Conservation (phyloP, 2,113 vertebrate genomes). For the Chionodraco myersi region DNA sequence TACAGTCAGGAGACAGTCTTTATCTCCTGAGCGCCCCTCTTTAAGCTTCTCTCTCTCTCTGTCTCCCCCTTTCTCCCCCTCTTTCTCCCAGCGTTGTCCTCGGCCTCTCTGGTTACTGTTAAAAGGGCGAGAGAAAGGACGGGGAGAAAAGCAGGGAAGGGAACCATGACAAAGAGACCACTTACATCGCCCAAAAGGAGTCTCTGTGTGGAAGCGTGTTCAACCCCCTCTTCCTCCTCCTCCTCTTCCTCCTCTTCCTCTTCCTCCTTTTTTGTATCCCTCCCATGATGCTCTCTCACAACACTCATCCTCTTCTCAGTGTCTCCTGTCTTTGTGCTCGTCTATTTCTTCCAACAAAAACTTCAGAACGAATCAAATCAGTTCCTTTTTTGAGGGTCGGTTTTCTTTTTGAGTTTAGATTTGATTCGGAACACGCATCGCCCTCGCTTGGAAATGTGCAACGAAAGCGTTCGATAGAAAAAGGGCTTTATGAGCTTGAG, state of each 20-base stretch:
- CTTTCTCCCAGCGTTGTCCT: slow-evolving; percentile 63
- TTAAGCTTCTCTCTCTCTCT: slow-evolving; percentile 40
- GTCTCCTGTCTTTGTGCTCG: not conserved
- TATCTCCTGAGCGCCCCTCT: slow-evolving; percentile 73
- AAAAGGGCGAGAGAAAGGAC: slow-evolving; percentile 73
- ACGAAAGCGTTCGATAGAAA: not conserved
- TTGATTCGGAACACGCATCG: not conserved
- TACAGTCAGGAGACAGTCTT: slow-evolving; percentile 77
- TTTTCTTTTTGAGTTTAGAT: not conserved
- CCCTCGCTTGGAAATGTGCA: too few species aligned
- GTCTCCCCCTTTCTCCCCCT: slow-evolving; percentile 28
- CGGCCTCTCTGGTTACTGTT: slow-evolving; percentile 77
- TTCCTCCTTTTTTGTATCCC: not conserved
- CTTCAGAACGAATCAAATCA: not conserved
- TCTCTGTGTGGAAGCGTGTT: slow-evolving; percentile 64
- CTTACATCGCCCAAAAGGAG: slow-evolving; percentile 73
- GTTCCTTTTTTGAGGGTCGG: not conserved
- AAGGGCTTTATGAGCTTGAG: too few species aligned
- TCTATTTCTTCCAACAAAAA: not conserved
- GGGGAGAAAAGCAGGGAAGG: slow-evolving; percentile 61
- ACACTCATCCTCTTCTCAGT: too few species aligned
- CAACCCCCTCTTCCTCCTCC: too few species aligned
- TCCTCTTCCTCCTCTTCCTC: not conserved
- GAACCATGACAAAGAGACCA: slow-evolving; percentile 74
- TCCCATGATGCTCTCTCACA: slow-evolving; percentile 19